Evolutionary conservation across 1,140 invertebrate genomes (phyloP).

Genomic region (Nasonia longicornis): DNA sequence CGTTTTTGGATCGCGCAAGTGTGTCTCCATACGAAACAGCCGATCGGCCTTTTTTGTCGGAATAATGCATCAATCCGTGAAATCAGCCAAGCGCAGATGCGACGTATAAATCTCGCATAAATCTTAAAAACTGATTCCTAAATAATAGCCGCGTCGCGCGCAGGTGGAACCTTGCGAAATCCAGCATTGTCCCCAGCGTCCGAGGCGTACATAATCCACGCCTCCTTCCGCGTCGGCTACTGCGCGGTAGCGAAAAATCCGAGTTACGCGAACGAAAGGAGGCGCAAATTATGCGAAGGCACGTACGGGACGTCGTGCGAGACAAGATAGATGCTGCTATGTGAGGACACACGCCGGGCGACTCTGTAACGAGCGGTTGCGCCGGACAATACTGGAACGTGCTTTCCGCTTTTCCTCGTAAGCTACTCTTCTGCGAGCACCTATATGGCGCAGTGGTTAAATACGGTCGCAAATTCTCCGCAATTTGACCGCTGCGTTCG

Average conservation of each 20-base stretch:
- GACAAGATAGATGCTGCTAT: conserved; percentile 41
- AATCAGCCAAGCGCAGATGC: not conserved
- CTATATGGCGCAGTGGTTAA: not conserved
- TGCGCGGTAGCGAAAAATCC: conserved; percentile 26
- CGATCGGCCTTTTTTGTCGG: too few relatives aligned
- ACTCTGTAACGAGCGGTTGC: conserved; percentile 35
- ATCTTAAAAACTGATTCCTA: conserved; percentile 28
- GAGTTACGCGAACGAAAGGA: conserved; percentile 11
- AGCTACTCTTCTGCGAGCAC: not conserved
- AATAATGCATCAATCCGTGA: conserved; percentile 21
- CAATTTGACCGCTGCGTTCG: not conserved
- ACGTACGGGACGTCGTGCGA: conserved; percentile 34
- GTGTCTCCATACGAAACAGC: too few relatives aligned
- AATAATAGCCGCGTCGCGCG: conserved; percentile 1
- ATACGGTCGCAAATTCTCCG: not conserved
- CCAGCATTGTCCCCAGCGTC: not conserved
- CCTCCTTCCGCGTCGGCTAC: conserved; percentile 16
- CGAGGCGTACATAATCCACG: not conserved
- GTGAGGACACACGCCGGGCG: conserved; percentile 31
- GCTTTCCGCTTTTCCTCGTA: conserved; percentile 38
- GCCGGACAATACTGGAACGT: conserved; percentile 36
- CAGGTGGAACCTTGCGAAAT: conserved; percentile 17
- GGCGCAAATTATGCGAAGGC: conserved; percentile 36
- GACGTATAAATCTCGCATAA: conserved; percentile 28
- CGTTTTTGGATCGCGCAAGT: too few relatives aligned